These are phyloP conservation scores for Coregonus sp. DNA, from an alignment of 2,797 vertebrate genomes.

Conservation along the genomic window DNA sequence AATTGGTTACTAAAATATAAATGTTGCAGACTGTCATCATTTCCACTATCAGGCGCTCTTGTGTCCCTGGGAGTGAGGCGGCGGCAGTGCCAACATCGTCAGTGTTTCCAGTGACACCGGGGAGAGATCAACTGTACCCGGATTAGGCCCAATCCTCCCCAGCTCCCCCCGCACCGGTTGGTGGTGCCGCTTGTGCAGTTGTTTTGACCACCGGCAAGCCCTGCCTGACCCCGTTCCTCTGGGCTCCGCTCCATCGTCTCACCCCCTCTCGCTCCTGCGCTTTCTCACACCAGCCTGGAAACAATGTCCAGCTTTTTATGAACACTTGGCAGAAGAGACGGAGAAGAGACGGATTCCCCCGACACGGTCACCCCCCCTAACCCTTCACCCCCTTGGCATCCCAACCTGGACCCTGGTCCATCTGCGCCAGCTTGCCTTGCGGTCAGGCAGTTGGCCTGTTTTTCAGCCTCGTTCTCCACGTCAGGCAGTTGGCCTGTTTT, in stretches of 20 bases:
- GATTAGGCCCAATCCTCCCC: conserved; percentile 7
- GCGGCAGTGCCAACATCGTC: conserved; percentile 8
- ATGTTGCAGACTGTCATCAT: not conserved
- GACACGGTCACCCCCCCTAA: conserved; percentile 1
- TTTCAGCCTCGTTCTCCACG: conserved; percentile 35
- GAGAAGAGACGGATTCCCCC: conserved; percentile 16
- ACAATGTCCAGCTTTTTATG: conserved; percentile 20
- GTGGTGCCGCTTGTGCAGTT: conserved; percentile 13
- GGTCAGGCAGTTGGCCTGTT: conserved; percentile 18
- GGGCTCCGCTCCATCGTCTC: not conserved
- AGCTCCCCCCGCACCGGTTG: not conserved
- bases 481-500: conserved; percentile 18
- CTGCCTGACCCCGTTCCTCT: conserved; percentile 18
- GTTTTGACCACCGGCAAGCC: conserved; percentile 1
- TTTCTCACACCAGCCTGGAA: conserved; percentile 20
- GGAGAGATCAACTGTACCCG: conserved; percentile 37
- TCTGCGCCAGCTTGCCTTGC: not conserved
- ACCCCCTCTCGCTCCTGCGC: too few relatives aligned
- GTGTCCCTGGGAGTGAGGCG: not conserved
- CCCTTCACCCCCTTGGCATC: not conserved
- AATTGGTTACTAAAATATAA: conserved; percentile 3
- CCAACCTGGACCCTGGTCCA: not conserved
- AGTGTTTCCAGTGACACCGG: conserved; percentile 36
- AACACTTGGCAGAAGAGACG: conserved; percentile 5
- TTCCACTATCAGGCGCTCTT: not conserved